Evolutionary conservation across 2,113 vertebrate genomes (phyloP).

Genomic region (Gambusia affinis): DNA sequence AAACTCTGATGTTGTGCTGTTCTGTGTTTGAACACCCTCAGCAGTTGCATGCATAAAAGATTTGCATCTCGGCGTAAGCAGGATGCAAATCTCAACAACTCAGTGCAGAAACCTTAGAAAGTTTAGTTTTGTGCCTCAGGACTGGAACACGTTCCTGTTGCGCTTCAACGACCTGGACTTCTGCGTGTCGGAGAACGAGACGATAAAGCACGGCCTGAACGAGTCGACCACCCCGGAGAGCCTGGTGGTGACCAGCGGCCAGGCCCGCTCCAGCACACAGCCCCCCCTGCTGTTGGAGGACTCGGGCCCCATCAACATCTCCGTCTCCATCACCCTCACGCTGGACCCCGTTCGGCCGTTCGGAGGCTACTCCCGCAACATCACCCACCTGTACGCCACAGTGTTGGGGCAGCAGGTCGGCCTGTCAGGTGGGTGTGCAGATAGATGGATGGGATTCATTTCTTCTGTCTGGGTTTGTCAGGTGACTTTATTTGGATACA

Average conservation of each 20-base stretch:
- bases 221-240: constrained; percentile 91
- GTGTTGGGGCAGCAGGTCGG: constrained; percentile 94
- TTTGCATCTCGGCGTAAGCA: constrained; percentile 26
- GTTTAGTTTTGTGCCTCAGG: constrained; percentile 75
- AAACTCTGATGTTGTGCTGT: not conserved
- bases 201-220: constrained; percentile 92
- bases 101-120: not conserved
- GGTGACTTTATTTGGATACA: not conserved
- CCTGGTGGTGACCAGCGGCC: constrained; percentile 87
- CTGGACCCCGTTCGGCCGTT: constrained; percentile 92
- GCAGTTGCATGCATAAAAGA: not conserved
- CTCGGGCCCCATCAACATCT: constrained; percentile 91
- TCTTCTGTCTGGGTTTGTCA: not conserved
- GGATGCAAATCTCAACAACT: constrained; percentile 17
- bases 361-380: constrained; percentile 93
- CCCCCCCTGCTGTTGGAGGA: constrained; percentile 89
- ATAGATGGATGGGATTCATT: not conserved
- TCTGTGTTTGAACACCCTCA: accelerated
- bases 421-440: constrained; percentile 84
- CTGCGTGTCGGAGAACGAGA: constrained; percentile 97
- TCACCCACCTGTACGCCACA: constrained; percentile 92
- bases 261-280: constrained; percentile 88
- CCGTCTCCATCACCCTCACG: constrained; percentile 93
- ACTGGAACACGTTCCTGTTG: constrained; percentile 97
- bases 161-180: constrained; percentile 96